phyloP scores from a whole-genome alignment of 2,797 vertebrate genomes.

The Acipenser oxyrinchus region DNA sequence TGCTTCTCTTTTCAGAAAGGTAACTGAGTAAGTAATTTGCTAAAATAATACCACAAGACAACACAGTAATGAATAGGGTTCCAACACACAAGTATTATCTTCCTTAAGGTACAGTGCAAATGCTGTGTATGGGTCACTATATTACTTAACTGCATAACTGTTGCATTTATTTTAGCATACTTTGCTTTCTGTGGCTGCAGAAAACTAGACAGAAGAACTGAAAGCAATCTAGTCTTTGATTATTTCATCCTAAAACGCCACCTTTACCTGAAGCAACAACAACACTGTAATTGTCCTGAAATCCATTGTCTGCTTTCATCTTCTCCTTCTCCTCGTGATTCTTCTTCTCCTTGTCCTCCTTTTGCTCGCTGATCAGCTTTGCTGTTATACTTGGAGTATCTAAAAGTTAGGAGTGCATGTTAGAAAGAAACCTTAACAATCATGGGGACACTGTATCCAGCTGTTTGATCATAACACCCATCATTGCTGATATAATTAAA shows the following conservation, averaged over 20 bases:
- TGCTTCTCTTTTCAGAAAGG: no score
- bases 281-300: slow-evolving; percentile 97
- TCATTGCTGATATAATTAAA: no score
- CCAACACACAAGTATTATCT: neutral
- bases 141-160: no score
- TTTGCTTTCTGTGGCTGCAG: no score
- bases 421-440: no score
- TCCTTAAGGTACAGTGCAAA: no score
- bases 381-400: slow-evolving; percentile 98
- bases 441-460: no score
- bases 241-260: neutral
- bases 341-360: slow-evolving; percentile 98
- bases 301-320: slow-evolving; percentile 93
- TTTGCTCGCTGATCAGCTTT: slow-evolving; percentile 95
- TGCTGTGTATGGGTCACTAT: no score
- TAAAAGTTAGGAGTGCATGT: slow-evolving; percentile 26
- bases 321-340: slow-evolving; percentile 98
- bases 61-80: neutral
- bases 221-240: neutral
- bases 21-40: neutral
- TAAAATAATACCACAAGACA: neutral
- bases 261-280: slow-evolving; percentile 91
- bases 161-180: no score
- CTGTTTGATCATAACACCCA: no score
- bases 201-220: neutral